A percentile compares a stretch with the other conserved stretches of the same genome.
Conservation (phyloP, 2,888 invertebrate species). For the Ctena decussata region DNA sequence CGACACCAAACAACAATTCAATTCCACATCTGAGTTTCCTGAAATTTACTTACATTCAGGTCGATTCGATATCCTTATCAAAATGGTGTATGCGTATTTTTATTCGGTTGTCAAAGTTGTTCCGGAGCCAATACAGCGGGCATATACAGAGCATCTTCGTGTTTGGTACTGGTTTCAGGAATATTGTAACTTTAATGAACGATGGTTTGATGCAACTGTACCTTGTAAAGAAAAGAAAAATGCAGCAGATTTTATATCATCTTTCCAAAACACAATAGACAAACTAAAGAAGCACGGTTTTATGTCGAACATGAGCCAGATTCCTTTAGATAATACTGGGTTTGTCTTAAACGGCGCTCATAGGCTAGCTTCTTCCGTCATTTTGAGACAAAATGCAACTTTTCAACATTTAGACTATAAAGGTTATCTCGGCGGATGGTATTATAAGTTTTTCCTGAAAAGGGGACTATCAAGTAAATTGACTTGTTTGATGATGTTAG, state of each 20-base stretch:
- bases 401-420: not conserved
- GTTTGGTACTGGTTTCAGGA: not conserved
- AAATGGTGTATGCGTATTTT: no score
- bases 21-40: no score
- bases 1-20: no score
- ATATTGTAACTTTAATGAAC: not conserved
- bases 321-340: not conserved
- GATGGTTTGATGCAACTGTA: not conserved
- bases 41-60: not conserved
- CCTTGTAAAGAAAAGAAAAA: not conserved
- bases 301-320: not conserved
- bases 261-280: no score
- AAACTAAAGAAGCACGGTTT: no score
- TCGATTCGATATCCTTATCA: not conserved
- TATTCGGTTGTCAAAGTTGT: not conserved
- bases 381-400: not conserved
- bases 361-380: not conserved
- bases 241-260: no score
- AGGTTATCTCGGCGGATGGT: not conserved
- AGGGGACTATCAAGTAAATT: not conserved
- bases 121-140: not conserved
- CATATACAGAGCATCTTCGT: not conserved
- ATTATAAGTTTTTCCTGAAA: not conserved
- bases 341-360: not conserved
- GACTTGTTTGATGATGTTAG: not conserved